Percentiles rank a stretch among this genome's conserved stretches.
Evolutionary conservation across 2,888 invertebrate genomes (phyloP).

Genomic region (Troides oblongomaculatus): DNA sequence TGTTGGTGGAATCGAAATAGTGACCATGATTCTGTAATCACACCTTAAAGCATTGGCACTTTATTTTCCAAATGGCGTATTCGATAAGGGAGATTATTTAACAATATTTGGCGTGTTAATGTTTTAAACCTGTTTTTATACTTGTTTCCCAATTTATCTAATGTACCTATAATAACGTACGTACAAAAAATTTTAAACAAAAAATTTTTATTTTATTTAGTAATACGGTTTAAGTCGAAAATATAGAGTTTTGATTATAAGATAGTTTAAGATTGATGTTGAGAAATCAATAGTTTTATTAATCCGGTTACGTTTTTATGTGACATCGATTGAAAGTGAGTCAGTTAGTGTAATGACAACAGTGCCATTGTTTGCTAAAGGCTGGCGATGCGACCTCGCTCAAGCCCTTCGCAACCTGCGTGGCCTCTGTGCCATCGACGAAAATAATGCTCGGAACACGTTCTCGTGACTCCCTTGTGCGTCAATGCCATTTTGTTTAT

Average conservation of each 20-base stretch:
- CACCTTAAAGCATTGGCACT: no score
- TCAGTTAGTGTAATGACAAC: constrained; percentile 28
- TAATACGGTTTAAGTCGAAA: neutral
- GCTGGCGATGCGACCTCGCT: constrained; percentile 57
- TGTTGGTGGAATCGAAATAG: no score
- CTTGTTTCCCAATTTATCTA: no score
- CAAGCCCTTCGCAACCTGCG: constrained; percentile 72
- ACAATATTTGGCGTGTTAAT: no score
- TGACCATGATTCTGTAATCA: no score
- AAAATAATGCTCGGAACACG: constrained; percentile 58
- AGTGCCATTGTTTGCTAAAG: constrained; percentile 31
- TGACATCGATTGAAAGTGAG: constrained; percentile 22
- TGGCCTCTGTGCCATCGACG: constrained; percentile 65
- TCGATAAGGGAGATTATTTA: no score
- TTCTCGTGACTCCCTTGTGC: constrained; percentile 43
- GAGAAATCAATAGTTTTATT: constrained; percentile 6
- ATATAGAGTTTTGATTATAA: neutral
- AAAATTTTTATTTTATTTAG: neutral
- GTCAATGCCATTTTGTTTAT: constrained; percentile 36
- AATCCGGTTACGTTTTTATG: neutral
- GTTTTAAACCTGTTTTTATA: no score
- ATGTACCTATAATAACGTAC: no score
- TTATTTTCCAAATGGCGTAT: no score
- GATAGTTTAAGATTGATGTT: neutral
- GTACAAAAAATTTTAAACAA: no score